phyloP scores from a whole-genome alignment of 2,797 vertebrate genomes.

The Mycteria americana region DNA sequence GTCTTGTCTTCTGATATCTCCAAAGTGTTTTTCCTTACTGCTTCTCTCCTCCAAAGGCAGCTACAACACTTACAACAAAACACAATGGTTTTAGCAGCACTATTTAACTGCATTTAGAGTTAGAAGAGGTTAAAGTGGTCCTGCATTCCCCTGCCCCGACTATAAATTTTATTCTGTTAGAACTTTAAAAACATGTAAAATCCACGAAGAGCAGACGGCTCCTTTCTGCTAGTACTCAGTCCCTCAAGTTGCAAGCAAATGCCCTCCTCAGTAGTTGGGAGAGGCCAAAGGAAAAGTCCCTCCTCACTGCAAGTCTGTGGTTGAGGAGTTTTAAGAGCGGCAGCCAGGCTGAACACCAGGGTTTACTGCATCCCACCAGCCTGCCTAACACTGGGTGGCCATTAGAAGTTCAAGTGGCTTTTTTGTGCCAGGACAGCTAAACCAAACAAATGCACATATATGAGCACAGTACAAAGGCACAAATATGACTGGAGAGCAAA shows the following conservation, averaged over 20 bases:
- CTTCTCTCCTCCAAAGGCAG: not conserved
- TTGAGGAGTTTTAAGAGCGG: rapidly evolving
- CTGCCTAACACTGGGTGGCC: no score
- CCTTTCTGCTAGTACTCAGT: not conserved
- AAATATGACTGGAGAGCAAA: rapidly evolving
- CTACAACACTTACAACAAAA: not conserved
- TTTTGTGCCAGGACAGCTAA: not conserved
- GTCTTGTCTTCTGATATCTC: not conserved
- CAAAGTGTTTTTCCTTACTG: not conserved
- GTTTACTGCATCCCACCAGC: not conserved
- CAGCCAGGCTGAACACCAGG: not conserved
- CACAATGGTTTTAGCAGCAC: not conserved
- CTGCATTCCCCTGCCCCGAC: rapidly evolving
- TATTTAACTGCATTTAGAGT: not conserved
- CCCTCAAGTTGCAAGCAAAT: not conserved
- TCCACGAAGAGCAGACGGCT: not conserved
- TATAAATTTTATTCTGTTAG: not conserved
- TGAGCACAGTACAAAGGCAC: not conserved
- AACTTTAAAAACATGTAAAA: not conserved
- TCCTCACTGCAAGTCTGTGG: not conserved
- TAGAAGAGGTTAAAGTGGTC: not conserved
- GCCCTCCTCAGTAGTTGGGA: rapidly evolving
- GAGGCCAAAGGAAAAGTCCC: not conserved
- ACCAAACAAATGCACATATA: not conserved
- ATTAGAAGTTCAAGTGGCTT: not conserved